phyloP scores from a whole-genome alignment of 2,888 invertebrate genomes.

The Isoperla grammatica region DNA sequence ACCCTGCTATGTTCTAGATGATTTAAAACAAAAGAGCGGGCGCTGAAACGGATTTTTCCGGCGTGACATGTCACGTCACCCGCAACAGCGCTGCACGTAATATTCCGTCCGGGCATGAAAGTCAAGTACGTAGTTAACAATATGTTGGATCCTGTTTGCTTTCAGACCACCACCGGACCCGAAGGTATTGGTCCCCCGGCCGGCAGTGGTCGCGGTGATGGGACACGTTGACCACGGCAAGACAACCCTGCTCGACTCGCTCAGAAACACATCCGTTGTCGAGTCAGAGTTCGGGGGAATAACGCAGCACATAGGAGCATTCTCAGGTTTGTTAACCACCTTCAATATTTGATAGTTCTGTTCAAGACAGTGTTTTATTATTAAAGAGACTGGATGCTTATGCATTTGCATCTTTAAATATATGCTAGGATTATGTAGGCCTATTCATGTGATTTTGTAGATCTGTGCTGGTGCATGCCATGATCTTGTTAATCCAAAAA shows the following conservation, averaged over 20 bases:
- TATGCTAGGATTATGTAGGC: slow-evolving; percentile 27
- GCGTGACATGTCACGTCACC: too few species aligned
- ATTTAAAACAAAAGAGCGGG: too few species aligned
- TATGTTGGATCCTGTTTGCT: too few species aligned
- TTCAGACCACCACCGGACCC: slow-evolving; percentile 55
- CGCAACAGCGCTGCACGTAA: too few species aligned
- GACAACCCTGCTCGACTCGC: slow-evolving; percentile 88
- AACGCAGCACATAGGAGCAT: slow-evolving; percentile 98
- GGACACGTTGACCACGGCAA: slow-evolving; percentile 99
- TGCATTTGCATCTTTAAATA: not conserved
- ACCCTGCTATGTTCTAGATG: too few species aligned
- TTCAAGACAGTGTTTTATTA: not conserved
- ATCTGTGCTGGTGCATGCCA: too few species aligned
- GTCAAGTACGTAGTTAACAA: too few species aligned
- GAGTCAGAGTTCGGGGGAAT: slow-evolving; percentile 96
- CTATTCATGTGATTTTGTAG: too few species aligned
- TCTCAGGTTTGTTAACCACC: slow-evolving; percentile 68
- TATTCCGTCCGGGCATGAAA: too few species aligned
- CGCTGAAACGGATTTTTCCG: too few species aligned
- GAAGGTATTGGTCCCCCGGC: slow-evolving; percentile 62
- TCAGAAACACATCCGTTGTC: slow-evolving; percentile 81
- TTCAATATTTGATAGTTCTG: not conserved
- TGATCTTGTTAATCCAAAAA: too few species aligned
- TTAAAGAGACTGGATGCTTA: not conserved
- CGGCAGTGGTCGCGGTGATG: slow-evolving; percentile 97